phyloP scores from a whole-genome alignment of 1,140 invertebrate species.

The Drosophila aff. region DNA sequence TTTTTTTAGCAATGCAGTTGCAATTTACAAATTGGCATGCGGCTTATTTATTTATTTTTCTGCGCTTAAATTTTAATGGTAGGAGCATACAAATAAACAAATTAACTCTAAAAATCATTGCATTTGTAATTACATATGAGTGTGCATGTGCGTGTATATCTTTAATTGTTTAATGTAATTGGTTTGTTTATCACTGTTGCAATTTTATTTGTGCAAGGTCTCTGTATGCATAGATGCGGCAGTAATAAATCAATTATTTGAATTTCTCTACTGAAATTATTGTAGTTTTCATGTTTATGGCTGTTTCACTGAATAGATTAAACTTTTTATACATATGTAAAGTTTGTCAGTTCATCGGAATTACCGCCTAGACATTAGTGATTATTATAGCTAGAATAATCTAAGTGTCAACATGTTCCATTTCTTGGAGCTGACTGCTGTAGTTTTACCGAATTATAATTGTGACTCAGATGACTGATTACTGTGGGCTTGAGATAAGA shows the following conservation, averaged over 20 bases:
- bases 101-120: slow-evolving; percentile 74
- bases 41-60: slow-evolving; percentile 59
- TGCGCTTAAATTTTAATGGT: slow-evolving; percentile 59
- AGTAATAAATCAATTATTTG: slow-evolving; percentile 62
- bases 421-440: neutral
- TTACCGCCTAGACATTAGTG: no score
- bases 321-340: no score
- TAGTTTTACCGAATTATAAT: neutral
- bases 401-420: neutral
- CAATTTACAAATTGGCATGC: slow-evolving; percentile 49
- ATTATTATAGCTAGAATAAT: no score
- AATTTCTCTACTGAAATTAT: slow-evolving; percentile 6
- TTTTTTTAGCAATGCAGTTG: slow-evolving; percentile 33
- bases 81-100: slow-evolving; percentile 67
- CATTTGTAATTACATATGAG: slow-evolving; percentile 35
- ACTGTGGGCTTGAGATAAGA: neutral
- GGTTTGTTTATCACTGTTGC: slow-evolving; percentile 64
- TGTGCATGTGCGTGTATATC: slow-evolving; percentile 1
- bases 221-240: slow-evolving; percentile 4
- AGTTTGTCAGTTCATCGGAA: no score
- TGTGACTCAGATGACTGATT: slow-evolving; percentile 1
- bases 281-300: neutral
- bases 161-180: slow-evolving; percentile 64
- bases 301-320: neutral
- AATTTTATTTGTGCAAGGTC: slow-evolving; percentile 34